phyloP scores from a whole-genome alignment of 37 sponge, comb jelly and placozoan species.

The Halichondria panicea region DNA sequence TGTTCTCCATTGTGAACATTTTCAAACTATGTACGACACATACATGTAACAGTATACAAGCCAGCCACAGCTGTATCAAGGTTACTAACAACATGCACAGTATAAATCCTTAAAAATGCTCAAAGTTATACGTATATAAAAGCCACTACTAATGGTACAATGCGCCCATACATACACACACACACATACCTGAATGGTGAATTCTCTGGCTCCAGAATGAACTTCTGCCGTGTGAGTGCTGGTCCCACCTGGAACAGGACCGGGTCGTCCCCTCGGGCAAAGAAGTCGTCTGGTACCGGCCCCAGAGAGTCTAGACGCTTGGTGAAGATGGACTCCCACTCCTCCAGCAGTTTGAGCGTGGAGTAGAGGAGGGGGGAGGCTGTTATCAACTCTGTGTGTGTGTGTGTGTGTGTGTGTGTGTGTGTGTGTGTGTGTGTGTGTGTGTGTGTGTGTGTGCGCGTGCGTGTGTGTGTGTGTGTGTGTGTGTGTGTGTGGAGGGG shows the following conservation, averaged over 20 bases:
- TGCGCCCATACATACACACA: slow-evolving; percentile 5
- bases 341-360: slow-evolving; percentile 61
- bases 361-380: slow-evolving; percentile 70
- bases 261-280: slow-evolving; percentile 29
- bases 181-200: slow-evolving; percentile 74
- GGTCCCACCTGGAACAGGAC: slow-evolving; percentile 35
- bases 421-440: neutral
- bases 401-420: no score
- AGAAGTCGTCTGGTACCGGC: slow-evolving; percentile 37
- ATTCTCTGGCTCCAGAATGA: slow-evolving; percentile 73
- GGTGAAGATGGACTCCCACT: slow-evolving; percentile 66
- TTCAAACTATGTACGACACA: no score
- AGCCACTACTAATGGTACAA: neutral
- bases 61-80: no score
- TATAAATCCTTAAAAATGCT: no score
- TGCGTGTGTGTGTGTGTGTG: neutral
- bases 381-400: slow-evolving; percentile 68
- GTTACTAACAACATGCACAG: no score
- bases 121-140: no score
- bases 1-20: no score
- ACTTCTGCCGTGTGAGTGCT: slow-evolving; percentile 74
- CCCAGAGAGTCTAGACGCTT: slow-evolving; percentile 54
- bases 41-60: no score
- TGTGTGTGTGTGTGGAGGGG: no score
- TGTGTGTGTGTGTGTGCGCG: neutral